A percentile compares a stretch with the other conserved stretches of the same genome.
Evolutionary conservation across 2,797 vertebrate genomes (phyloP).

Genomic region (Tangara arthus): DNA sequence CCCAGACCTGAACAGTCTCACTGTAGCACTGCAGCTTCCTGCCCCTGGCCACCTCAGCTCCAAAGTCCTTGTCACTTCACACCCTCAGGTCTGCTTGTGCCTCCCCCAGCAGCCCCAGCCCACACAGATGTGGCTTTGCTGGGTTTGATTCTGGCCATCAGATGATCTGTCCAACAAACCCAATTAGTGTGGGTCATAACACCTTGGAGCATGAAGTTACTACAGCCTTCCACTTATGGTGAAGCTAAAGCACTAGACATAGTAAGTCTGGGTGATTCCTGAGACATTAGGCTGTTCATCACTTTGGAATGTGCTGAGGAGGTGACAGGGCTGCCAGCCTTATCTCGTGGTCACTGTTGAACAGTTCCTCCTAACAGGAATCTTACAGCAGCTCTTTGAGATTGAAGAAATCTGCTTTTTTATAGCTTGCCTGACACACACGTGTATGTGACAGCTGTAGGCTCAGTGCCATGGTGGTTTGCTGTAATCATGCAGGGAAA

Average conservation of each 20-base stretch:
- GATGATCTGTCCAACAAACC: background rate
- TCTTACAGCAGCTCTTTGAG: background rate
- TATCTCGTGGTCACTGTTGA: background rate
- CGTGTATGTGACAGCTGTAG: background rate
- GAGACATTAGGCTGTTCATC: background rate
- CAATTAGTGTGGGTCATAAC: background rate
- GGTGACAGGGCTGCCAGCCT: background rate
- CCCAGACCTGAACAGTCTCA: background rate
- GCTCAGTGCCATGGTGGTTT: background rate
- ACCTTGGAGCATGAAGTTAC: background rate
- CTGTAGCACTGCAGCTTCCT: background rate
- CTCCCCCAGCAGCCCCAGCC: rapidly evolving
- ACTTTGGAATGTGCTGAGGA: background rate
- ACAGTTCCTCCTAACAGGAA: background rate
- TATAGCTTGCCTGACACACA: background rate
- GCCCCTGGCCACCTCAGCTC: background rate
- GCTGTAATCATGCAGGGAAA: background rate
- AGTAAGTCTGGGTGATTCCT: background rate
- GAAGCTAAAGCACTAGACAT: background rate
- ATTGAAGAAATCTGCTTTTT: background rate
- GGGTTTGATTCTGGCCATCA: background rate
- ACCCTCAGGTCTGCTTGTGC: background rate
- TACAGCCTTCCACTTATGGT: background rate
- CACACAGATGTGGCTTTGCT: background rate
- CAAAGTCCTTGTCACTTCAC: background rate